Base-by-base conservation (phyloP, 64 coral and sea anemone genomes). In the Actinia equina region DNA sequence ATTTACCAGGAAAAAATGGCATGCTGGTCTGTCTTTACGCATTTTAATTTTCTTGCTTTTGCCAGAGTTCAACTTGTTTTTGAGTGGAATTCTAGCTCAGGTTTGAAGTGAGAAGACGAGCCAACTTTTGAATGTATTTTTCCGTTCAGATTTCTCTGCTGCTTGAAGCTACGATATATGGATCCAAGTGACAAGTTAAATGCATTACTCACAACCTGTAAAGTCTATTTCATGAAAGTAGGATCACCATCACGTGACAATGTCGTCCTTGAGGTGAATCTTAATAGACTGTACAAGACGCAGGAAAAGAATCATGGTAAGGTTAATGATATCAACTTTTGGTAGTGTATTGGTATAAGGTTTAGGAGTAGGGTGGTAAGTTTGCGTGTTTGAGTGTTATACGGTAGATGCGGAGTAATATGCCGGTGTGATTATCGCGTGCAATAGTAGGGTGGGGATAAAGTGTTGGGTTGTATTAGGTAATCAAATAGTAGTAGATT, bases 191-290 rank as follows among this genome's bases (percentile, higher is more conserved):
- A 94, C 55, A 95, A 90, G 88, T 77, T 94, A 27, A 95, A 93
- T 71, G 93, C 96, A 13, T 30, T 98, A 27, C 25, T 98, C 8
- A 92, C 96, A 4, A 98, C 60, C 30, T 83, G 89, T 22, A 92
- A 86, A 26, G 60, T 98, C 18, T 91, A 95, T 77, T 82, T 98
- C 46, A 89, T 98, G 85, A 98, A 44, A 69, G 91, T 85, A 51
- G 96, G 96, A 0, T 85, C 77, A 57, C 93, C 96, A 7, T 44
- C 79, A 18, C 74, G 76, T 30, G 93, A 95, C 5, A 44, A 94
- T 62, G 86, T 98, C 17, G 77, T 93, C 23, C 88, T 98, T 22
- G 76, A 83, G 9, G 54, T 91, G 3, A 64, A 82, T 59, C 90
- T 90, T 62, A 30, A 90, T 37, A 90, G 88, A 52, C n/a, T 98